Evolutionary conservation across 2,888 invertebrate genomes (phyloP).

Genomic region (Phalera bucephala): DNA sequence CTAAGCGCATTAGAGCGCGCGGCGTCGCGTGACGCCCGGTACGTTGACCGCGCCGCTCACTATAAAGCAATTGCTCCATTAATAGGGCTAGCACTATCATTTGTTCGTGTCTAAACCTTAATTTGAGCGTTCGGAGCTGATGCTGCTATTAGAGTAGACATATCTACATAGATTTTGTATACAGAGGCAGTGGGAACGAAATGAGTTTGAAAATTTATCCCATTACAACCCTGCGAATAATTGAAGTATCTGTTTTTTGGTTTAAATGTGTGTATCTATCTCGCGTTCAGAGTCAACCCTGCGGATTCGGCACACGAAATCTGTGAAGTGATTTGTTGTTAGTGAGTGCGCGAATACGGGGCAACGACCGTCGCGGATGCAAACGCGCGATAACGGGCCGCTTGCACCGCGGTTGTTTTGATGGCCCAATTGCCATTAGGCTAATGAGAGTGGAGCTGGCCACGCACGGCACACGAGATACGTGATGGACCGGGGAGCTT

Average conservation of each 20-base stretch:
- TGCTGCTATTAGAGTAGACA: background rate
- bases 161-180: no score
- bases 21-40: constrained; percentile 74
- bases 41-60: constrained; percentile 73
- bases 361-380: constrained; percentile 64
- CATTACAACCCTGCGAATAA: background rate
- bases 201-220: no score
- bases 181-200: no score
- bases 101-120: constrained; percentile 10
- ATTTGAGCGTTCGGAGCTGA: background rate
- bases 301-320: constrained; percentile 57
- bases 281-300: no score
- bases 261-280: no score
- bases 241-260: background rate
- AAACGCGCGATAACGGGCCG: constrained; percentile 59
- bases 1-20: constrained; percentile 75
- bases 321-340: constrained; percentile 66
- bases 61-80: constrained; percentile 68
- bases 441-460: constrained; percentile 35
- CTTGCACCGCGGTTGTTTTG: constrained; percentile 52
- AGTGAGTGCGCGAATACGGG: constrained; percentile 57
- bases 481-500: background rate
- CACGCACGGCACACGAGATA: background rate
- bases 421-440: constrained; percentile 52
- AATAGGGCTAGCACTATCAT: constrained; percentile 57